Percentiles rank a stretch among this genome's conserved stretches.
These are phyloP conservation scores for Stenoptilia bipunctidactyla DNA, from an alignment of 2,888 invertebrate species.

Conservation along the genomic window DNA sequence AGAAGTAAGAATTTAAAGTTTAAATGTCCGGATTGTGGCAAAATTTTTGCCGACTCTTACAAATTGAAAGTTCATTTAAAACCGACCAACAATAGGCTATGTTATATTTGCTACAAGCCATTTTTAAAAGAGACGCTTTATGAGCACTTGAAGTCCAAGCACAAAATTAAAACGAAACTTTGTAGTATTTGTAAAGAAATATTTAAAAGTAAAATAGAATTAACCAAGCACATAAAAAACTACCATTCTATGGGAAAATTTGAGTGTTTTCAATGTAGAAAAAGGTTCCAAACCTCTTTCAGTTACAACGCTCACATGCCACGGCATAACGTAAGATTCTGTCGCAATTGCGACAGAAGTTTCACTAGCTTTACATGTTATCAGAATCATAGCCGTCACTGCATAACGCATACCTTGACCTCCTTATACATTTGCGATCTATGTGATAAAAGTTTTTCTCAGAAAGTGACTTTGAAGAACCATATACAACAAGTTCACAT, in stretches of 20 bases:
- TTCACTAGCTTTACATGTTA: slow-evolving; percentile 29
- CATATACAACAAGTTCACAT: slow-evolving; percentile 28
- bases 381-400: slow-evolving; percentile 21
- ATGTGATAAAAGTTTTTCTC: slow-evolving; percentile 24
- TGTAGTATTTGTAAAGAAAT: neutral
- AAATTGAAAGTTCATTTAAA: neutral
- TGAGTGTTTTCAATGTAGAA: slow-evolving; percentile 27
- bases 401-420: slow-evolving; percentile 11
- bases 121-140: neutral
- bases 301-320: slow-evolving; percentile 22
- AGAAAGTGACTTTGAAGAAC: slow-evolving; percentile 20
- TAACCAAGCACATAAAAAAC: slow-evolving; percentile 17
- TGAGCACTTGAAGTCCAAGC: slow-evolving; percentile 1
- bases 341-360: slow-evolving; percentile 23
- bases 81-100: neutral
- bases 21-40: neutral
- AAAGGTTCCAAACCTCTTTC: slow-evolving; percentile 18
- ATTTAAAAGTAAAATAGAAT: slow-evolving; percentile 6
- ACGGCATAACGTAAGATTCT: slow-evolving; percentile 22
- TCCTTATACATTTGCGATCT: slow-evolving; percentile 29
- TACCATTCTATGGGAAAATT: slow-evolving; percentile 15
- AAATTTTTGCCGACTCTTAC: neutral
- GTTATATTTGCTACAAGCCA: neutral
- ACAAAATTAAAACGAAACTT: neutral
- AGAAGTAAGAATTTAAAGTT: no score